These are phyloP conservation scores for Hoplodrina ambigua DNA, from an alignment of 2,888 invertebrate species.

Conservation along the genomic window DNA sequence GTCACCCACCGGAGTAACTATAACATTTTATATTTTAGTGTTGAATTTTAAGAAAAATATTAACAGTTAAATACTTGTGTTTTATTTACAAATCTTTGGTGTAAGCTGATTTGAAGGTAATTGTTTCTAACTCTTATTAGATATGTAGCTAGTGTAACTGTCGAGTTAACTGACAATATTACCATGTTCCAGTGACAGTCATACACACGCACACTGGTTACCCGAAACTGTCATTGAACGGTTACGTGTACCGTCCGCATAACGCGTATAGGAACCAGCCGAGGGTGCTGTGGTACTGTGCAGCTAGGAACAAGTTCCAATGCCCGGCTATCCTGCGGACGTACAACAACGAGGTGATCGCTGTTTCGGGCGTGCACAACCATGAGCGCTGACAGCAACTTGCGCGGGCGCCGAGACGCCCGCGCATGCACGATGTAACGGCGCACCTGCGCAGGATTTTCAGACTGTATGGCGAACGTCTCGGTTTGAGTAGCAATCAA, in stretches of 20 bases:
- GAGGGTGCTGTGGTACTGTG: slow-evolving; percentile 85
- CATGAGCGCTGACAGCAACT: slow-evolving; percentile 76
- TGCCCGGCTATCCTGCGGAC: slow-evolving; percentile 83
- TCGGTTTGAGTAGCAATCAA: slow-evolving; percentile 58
- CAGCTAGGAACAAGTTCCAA: slow-evolving; percentile 78
- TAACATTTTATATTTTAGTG: slow-evolving; percentile 16
- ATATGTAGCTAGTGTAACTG: slow-evolving; percentile 11
- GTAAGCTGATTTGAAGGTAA: slow-evolving; percentile 58
- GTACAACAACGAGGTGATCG: slow-evolving; percentile 78
- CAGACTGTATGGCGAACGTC: slow-evolving; percentile 72
- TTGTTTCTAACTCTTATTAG: slow-evolving; percentile 37
- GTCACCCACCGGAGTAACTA: slow-evolving; percentile 45
- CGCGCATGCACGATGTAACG: slow-evolving; percentile 54
- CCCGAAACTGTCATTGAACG: slow-evolving; percentile 81
- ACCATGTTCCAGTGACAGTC: slow-evolving; percentile 79
- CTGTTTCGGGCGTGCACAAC: slow-evolving; percentile 78
- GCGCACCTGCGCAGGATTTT: slow-evolving; percentile 71
- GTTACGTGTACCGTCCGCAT: slow-evolving; percentile 84
- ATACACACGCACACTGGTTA: slow-evolving; percentile 82
- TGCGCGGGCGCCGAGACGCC: slow-evolving; percentile 63
- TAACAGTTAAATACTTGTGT: slow-evolving; percentile 8
- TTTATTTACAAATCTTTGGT: slow-evolving; percentile 44
- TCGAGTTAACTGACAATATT: slow-evolving; percentile 55
- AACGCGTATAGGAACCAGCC: slow-evolving; percentile 86
- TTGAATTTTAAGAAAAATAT: slow-evolving; percentile 17